Evolutionary conservation across 2,888 invertebrate genomes (phyloP).

Genomic region (Sericinus montela): DNA sequence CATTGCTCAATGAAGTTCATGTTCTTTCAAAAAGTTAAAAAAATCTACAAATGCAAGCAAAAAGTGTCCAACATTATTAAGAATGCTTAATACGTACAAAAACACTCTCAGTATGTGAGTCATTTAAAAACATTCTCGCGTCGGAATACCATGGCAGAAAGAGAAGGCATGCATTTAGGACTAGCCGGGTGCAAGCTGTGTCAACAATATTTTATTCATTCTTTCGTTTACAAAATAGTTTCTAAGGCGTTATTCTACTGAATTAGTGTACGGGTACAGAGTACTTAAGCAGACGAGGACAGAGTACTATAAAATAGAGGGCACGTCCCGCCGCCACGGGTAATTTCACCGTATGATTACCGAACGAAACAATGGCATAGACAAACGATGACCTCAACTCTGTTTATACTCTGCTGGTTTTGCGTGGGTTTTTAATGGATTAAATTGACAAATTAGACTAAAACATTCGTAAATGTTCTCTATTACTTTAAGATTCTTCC

Average conservation of each 20-base stretch:
- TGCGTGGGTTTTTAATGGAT: slow-evolving; percentile 26
- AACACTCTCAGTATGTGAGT: slow-evolving; percentile 33
- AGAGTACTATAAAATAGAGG: slow-evolving; percentile 17
- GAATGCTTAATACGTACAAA: not conserved
- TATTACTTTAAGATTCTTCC: not conserved
- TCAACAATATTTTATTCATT: slow-evolving; percentile 21
- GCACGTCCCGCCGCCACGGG: slow-evolving; percentile 30
- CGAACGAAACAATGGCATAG: slow-evolving; percentile 45
- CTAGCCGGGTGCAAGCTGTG: slow-evolving; percentile 24
- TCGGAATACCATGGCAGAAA: slow-evolving; percentile 28
- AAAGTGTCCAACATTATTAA: slow-evolving; percentile 28
- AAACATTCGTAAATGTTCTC: not conserved
- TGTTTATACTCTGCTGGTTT: slow-evolving; percentile 32
- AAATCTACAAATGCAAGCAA: not conserved
- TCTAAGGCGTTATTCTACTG: no score
- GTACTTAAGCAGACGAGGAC: slow-evolving; percentile 13
- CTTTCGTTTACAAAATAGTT: slow-evolving; percentile 7
- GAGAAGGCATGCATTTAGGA: slow-evolving; percentile 20
- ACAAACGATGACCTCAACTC: slow-evolving; percentile 31
- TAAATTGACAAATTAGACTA: slow-evolving; percentile 18
- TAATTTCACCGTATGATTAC: slow-evolving; percentile 47
- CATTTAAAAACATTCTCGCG: slow-evolving; percentile 27
- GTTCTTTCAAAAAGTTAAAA: no score
- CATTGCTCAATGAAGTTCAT: no score
- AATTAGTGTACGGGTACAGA: not conserved